A percentile compares a stretch with the other conserved stretches of the same genome.
Evolutionary conservation across 2,797 vertebrate species (phyloP).

Genomic region (Halcyon leucocephala): DNA sequence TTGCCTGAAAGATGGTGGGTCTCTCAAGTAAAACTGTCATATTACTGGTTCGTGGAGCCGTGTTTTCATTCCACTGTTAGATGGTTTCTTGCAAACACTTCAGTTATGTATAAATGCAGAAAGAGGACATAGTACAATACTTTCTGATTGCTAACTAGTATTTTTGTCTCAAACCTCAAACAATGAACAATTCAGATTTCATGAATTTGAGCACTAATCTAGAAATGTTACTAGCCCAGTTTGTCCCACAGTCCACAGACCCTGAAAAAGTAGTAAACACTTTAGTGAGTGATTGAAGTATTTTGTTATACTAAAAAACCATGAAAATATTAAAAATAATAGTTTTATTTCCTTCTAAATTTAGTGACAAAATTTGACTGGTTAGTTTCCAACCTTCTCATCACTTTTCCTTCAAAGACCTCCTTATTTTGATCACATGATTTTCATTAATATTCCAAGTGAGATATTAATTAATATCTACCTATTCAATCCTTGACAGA

Average conservation of each 20-base stretch:
- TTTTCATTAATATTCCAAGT: neutral
- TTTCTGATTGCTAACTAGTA: neutral
- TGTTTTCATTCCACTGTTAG: neutral
- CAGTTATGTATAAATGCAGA: neutral
- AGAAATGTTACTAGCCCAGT: neutral
- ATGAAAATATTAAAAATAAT: neutral
- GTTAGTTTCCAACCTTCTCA: neutral
- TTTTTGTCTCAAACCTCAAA: neutral
- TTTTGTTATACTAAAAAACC: neutral
- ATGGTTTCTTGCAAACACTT: neutral
- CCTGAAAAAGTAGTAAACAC: neutral
- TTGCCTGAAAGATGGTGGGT: neutral
- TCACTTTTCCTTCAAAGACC: neutral
- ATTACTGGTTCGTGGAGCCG: neutral
- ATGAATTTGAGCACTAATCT: neutral
- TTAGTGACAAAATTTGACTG: neutral
- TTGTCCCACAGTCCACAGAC: neutral
- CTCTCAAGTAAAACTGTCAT: neutral
- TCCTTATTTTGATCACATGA: neutral
- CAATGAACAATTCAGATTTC: neutral
- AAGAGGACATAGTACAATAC: neutral
- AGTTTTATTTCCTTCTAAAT: neutral
- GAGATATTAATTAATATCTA: conserved; percentile 37
- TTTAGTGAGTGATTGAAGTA: neutral
- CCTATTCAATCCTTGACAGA: neutral